phyloP scores from a whole-genome alignment of 64 coral and sea anemone genomes.

The Pachyseris speciosa region DNA sequence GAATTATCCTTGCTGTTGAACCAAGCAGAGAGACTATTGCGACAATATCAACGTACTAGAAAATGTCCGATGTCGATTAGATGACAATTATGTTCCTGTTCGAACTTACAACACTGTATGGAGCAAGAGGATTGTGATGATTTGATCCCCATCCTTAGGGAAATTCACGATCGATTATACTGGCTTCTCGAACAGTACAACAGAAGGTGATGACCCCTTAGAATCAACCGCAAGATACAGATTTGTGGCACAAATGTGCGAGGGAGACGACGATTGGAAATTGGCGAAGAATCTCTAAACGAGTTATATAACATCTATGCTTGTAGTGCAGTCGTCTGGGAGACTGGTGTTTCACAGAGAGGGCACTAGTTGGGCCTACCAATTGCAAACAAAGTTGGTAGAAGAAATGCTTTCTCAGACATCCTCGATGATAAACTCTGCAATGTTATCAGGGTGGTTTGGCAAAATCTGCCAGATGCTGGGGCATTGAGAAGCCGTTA shows the following conservation, averaged over 20 bases:
- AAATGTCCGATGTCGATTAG: slow-evolving; percentile 40
- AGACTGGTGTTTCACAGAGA: slow-evolving; percentile 46
- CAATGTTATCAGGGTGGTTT: slow-evolving; percentile 21
- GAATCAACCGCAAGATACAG: slow-evolving; percentile 11
- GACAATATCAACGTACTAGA: slow-evolving; percentile 51
- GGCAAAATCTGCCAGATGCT: slow-evolving; percentile 24
- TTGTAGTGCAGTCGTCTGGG: slow-evolving; percentile 49
- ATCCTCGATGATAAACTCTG: slow-evolving; percentile 30
- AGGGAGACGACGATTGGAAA: slow-evolving; percentile 44
- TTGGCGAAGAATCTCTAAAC: slow-evolving; percentile 17
- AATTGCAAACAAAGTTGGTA: slow-evolving; percentile 23
- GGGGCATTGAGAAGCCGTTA: slow-evolving; percentile 51
- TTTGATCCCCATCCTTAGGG: slow-evolving; percentile 30
- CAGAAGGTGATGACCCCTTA: slow-evolving; percentile 16
- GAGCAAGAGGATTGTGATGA: slow-evolving; percentile 48
- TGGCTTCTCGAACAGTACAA: slow-evolving; percentile 57
- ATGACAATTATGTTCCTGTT: slow-evolving; percentile 38
- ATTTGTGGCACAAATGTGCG: slow-evolving; percentile 32
- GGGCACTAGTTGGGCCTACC: slow-evolving; percentile 24
- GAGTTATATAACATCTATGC: slow-evolving; percentile 59
- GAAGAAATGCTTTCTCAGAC: slow-evolving; percentile 26
- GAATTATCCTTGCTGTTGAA: slow-evolving; percentile 5
- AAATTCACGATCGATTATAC: slow-evolving; percentile 45
- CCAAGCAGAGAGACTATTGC: slow-evolving; percentile 48
- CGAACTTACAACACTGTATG: slow-evolving; percentile 54